Evolutionary conservation across 2,888 invertebrate genomes (phyloP).

Genomic region (Odontothrips loti): DNA sequence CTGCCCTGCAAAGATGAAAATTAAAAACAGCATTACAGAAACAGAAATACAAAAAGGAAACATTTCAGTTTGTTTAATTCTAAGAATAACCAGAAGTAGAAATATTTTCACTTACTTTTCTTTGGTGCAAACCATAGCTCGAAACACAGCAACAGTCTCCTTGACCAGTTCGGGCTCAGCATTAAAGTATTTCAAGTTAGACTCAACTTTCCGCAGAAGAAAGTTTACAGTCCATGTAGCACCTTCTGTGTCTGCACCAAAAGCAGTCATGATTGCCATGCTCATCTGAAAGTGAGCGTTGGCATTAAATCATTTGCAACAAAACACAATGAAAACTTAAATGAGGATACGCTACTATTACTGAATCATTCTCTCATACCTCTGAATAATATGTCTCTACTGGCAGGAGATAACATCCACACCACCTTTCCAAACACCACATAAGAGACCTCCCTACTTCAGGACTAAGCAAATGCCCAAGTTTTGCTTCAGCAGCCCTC

Average conservation of each 20-base stretch:
- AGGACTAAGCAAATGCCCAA: slow-evolving; percentile 66
- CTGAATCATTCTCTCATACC: slow-evolving; percentile 45
- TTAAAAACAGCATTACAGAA: slow-evolving; percentile 24
- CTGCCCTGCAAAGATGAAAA: slow-evolving; percentile 48
- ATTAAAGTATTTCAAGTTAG: slow-evolving; percentile 58
- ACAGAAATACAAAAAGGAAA: slow-evolving; percentile 31
- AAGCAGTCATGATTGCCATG: slow-evolving; percentile 56
- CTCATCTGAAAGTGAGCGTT: slow-evolving; percentile 52
- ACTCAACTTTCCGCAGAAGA: slow-evolving; percentile 60
- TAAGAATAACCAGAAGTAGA: slow-evolving; percentile 29
- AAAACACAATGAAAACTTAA: slow-evolving; percentile 36
- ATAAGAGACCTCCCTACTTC: slow-evolving; percentile 71
- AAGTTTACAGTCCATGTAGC: slow-evolving; percentile 60
- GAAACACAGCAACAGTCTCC: slow-evolving; percentile 60
- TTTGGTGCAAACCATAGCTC: slow-evolving; percentile 52
- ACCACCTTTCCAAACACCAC: slow-evolving; percentile 77
- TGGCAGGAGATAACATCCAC: slow-evolving; percentile 57
- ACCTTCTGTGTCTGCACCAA: slow-evolving; percentile 63
- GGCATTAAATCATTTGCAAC: slow-evolving; percentile 31
- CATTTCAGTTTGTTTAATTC: slow-evolving; percentile 35
- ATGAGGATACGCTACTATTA: slow-evolving; percentile 41
- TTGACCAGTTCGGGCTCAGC: slow-evolving; percentile 59
- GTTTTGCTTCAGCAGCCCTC: slow-evolving; percentile 63
- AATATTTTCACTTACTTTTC: slow-evolving; percentile 48
- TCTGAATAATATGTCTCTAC: slow-evolving; percentile 56